Conservation (phyloP, 2,113 vertebrate species). For the Periophthalmodon schlosseri region DNA sequence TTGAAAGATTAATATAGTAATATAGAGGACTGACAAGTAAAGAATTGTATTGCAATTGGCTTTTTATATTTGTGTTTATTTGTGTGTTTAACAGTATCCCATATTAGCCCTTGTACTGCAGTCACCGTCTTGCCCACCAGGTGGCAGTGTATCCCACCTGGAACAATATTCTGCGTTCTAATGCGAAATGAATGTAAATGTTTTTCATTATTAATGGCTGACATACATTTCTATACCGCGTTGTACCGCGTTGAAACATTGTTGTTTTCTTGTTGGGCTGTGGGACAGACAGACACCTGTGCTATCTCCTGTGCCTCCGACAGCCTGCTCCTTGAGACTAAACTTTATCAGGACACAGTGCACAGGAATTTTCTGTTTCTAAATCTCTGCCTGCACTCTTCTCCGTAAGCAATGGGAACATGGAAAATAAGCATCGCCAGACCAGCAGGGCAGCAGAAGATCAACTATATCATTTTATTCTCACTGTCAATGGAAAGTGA, state of each 20-base stretch:
- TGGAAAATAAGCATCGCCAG: not conserved
- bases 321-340: slow-evolving; percentile 12
- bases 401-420: not conserved
- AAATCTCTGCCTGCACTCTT: not conserved
- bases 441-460: not conserved
- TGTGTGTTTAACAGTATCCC: not conserved
- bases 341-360: slow-evolving; percentile 27
- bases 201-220: not conserved
- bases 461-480: not conserved
- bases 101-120: not conserved
- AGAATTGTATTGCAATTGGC: not conserved
- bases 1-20: not conserved
- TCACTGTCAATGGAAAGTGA: too few species aligned
- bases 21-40: not conserved
- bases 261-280: not conserved
- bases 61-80: not conserved
- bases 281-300: not conserved
- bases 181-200: not conserved
- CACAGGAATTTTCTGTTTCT: slow-evolving; percentile 19
- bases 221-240: not conserved
- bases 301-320: slow-evolving; percentile 2
- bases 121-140: slow-evolving; percentile 30
- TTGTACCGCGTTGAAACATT: not conserved
- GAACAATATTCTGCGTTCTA: not conserved
- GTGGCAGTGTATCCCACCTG: slow-evolving; percentile 36